Percentiles rank a stretch among this genome's conserved stretches.
Evolutionary conservation across 1,140 invertebrate species (phyloP).

Genomic region (Limonius californicus): DNA sequence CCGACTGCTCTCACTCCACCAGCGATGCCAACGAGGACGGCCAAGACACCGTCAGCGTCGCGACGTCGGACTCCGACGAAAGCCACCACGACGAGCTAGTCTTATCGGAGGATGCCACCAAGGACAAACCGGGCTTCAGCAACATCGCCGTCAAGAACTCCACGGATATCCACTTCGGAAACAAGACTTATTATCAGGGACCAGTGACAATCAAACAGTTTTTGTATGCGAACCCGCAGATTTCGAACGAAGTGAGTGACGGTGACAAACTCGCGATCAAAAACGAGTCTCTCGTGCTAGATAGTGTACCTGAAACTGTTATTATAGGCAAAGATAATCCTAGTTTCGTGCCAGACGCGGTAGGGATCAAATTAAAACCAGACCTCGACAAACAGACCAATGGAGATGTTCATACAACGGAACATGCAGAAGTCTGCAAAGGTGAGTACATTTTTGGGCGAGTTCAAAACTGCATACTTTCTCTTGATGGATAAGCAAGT

Average conservation of each 20-base stretch:
- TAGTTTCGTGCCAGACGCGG: constrained; percentile 12
- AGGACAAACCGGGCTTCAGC: constrained; percentile 45
- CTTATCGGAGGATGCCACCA: background rate
- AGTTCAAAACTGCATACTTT: too few relatives aligned
- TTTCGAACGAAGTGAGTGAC: constrained; percentile 19
- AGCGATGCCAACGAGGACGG: background rate
- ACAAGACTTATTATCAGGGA: constrained; percentile 61
- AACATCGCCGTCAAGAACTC: constrained; percentile 57
- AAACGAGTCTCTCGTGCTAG: background rate
- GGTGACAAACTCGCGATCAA: constrained; percentile 8
- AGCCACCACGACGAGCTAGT: background rate
- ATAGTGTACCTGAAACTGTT: background rate
- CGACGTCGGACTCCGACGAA: background rate
- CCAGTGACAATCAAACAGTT: constrained; percentile 65
- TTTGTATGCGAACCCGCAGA: constrained; percentile 46
- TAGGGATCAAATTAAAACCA: background rate
- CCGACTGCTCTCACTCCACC: background rate
- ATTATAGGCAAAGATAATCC: constrained; percentile 17
- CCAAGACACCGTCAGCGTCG: constrained; percentile 6
- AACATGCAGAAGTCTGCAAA: too few relatives aligned
- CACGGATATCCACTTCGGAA: constrained; percentile 60
- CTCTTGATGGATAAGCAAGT: too few relatives aligned
- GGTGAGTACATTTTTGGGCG: too few relatives aligned
- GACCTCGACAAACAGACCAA: background rate
- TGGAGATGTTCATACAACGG: too few relatives aligned